Conservation (phyloP, 2,888 invertebrate species). For the Melanostoma mellinum region DNA sequence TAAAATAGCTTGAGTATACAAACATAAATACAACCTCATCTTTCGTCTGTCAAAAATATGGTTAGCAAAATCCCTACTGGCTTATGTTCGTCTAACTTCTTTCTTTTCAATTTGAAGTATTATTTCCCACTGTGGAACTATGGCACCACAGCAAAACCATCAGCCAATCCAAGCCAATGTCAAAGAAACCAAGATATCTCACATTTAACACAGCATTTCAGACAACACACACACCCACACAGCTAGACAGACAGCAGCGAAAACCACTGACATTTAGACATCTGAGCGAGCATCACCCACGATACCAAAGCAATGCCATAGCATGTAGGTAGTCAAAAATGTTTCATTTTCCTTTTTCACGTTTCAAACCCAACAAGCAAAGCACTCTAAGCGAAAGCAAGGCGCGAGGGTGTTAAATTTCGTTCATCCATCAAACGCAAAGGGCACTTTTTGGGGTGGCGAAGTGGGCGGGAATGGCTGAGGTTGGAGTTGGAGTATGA, state of each 20-base stretch:
- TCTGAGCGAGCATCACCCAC: slow-evolving; percentile 36
- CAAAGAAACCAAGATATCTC: slow-evolving; percentile 30
- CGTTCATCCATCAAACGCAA: slow-evolving; percentile 41
- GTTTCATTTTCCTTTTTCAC: slow-evolving; percentile 53
- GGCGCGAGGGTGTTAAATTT: slow-evolving; percentile 39
- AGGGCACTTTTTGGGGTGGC: not conserved
- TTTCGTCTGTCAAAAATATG: no score
- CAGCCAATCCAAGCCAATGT: slow-evolving; percentile 6
- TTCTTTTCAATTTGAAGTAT: no score
- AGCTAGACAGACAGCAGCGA: slow-evolving; percentile 41
- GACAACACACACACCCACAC: slow-evolving; percentile 34
- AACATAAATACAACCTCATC: no score
- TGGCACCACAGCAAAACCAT: not conserved
- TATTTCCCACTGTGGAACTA: no score
- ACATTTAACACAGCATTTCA: slow-evolving; percentile 29
- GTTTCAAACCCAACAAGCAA: slow-evolving; percentile 17
- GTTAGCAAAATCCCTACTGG: no score
- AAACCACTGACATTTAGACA: slow-evolving; percentile 68
- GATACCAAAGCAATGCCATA: slow-evolving; percentile 9
- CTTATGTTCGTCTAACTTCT: no score
- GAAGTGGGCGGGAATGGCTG: not conserved
- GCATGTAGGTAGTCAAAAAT: slow-evolving; percentile 45
- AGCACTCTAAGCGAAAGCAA: not conserved
- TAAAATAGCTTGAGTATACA: no score
- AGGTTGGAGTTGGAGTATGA: slow-evolving; percentile 10